Evolutionary conservation across 2,113 vertebrate genomes (phyloP).

Genomic region (Tilapia sparmanii): DNA sequence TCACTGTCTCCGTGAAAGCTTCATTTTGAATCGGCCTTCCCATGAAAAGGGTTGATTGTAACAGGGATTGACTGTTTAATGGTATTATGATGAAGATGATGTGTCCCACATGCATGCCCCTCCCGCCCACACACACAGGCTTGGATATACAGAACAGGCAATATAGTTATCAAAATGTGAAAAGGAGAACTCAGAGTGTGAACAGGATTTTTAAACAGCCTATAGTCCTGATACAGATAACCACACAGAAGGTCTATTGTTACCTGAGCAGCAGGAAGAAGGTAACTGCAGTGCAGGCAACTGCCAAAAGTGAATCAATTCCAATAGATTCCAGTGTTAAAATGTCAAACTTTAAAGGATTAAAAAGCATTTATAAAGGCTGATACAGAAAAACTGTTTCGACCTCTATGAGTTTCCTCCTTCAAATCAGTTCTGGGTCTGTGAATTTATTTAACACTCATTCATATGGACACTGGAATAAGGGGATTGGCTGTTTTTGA

Average conservation of each 20-base stretch:
- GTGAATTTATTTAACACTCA: accelerated
- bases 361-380: not conserved
- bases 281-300: not conserved
- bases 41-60: slow-evolving; percentile 44
- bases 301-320: not conserved
- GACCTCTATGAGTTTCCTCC: accelerated
- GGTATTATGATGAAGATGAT: not conserved
- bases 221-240: not conserved
- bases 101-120: not conserved
- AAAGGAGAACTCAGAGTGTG: not conserved
- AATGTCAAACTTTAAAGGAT: not conserved
- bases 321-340: not conserved
- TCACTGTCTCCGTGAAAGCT: slow-evolving; percentile 45
- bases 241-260: not conserved
- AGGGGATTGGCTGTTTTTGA: not conserved
- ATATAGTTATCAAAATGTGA: not conserved
- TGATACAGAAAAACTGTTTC: not conserved
- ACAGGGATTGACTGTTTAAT: slow-evolving; percentile 18
- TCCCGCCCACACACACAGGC: not conserved
- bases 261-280: not conserved
- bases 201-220: not conserved
- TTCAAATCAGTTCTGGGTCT: not conserved
- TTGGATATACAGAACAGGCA: not conserved
- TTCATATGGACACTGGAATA: not conserved
- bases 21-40: slow-evolving; percentile 14